Base-by-base conservation (phyloP, 2,888 invertebrate species). In the Campoletis raptor region DNA sequence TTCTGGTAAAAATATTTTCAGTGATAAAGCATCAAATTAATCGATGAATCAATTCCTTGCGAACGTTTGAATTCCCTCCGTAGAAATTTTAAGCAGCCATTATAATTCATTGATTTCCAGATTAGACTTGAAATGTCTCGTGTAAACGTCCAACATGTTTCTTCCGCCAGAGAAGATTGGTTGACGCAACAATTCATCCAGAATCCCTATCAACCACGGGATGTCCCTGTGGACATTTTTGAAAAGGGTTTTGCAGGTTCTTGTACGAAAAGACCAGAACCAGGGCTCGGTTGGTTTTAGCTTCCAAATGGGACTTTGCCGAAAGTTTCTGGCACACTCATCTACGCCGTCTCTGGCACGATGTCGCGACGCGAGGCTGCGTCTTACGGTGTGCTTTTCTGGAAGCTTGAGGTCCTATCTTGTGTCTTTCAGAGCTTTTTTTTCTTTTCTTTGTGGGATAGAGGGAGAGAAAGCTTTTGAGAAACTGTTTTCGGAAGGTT, bases 251-350 rank as follows among this genome's bases (percentile, higher is more conserved):
- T 64, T 18, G 10, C 4, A 64, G 69, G 69, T 77, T 82, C 57
- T 57, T 66, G 69, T 10, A 66, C 45, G 61, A 82, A 78, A 70
- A 66, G 73, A 52, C 61, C 67, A 74, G 40, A 42, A 15, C 42
- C 36, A n/a, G 57, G 74, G 24, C 85, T 83, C 86, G 83, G 69
- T 88, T 85, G 87, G 89, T 89, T 89, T 89, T 74, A 91, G 90
- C 91, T 89, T 90, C 89, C 89, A 91, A 93, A 93, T 92, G 92
- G 92, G 91, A 93, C 92, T 93, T 93, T 81, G 90, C 79, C 74
- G 88, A 91, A 93, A 93, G 90, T 93, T 93, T 92, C 93, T 93
- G 93, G 93, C 93, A 87, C 83, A 79, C 82, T 77, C 82, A 76
- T 82, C 82, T 76, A 69, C 57, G 69, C n/a, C 64, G 74, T 66